Conservation (phyloP, 2,113 vertebrate genomes). For the Aphelocoma coerulescens region DNA sequence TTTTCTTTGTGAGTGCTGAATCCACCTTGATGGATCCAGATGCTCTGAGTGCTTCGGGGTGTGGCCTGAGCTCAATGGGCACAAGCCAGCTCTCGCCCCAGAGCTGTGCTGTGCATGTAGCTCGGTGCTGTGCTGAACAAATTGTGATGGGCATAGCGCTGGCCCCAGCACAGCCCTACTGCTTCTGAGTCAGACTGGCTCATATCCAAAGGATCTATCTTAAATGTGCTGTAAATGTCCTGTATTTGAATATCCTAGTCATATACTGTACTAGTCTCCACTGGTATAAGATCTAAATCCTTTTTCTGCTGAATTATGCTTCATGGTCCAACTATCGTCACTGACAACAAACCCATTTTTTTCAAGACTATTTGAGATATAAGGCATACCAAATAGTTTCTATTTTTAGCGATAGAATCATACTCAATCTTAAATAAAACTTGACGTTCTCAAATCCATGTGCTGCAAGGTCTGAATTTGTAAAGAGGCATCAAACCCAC, state of each 20-base stretch:
- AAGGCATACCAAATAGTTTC: background rate
- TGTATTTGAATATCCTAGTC: background rate
- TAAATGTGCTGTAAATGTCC: background rate
- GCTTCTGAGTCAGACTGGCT: background rate
- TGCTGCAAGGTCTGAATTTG: background rate
- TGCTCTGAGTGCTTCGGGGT: background rate
- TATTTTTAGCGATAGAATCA: background rate
- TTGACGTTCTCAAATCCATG: background rate
- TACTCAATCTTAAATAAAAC: background rate
- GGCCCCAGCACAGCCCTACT: background rate
- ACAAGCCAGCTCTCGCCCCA: rapidly evolving
- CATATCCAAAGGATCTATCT: background rate
- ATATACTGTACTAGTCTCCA: background rate
- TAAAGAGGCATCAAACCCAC: background rate
- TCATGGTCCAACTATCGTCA: background rate
- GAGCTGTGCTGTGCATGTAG: background rate
- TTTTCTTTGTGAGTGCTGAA: background rate
- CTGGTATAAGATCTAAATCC: background rate
- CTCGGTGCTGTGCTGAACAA: rapidly evolving
- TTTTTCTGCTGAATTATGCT: background rate
- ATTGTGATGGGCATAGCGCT: rapidly evolving
- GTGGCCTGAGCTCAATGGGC: background rate
- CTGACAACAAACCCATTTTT: background rate
- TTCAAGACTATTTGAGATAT: background rate
- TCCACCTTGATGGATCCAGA: background rate